phyloP scores from a whole-genome alignment of 2,113 vertebrate genomes.

The Chaetodon trifascialis region DNA sequence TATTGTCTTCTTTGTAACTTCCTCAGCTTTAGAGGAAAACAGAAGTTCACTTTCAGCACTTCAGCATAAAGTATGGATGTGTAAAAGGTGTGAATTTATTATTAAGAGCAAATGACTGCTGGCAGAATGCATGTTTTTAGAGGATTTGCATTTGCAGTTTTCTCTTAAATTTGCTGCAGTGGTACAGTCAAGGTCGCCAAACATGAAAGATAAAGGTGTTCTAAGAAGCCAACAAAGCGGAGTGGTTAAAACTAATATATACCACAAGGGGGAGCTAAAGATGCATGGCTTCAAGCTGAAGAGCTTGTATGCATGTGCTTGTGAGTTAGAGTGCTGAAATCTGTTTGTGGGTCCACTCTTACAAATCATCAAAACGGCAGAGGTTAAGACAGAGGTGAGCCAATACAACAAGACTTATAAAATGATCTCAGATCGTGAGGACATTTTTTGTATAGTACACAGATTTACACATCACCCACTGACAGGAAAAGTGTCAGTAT shows the following conservation, averaged over 20 bases:
- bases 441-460: background rate
- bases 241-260: background rate
- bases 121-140: background rate
- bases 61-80: no score
- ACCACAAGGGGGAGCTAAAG: conserved; percentile 64
- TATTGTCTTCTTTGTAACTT: no score
- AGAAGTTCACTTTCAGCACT: no score
- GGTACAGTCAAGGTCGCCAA: background rate
- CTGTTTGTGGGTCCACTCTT: background rate
- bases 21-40: no score
- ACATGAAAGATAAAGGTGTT: background rate
- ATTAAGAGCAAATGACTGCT: no score
- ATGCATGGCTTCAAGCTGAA: background rate
- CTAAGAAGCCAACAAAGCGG: background rate
- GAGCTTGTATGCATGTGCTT: background rate
- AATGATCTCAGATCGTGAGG: background rate
- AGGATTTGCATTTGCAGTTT: background rate
- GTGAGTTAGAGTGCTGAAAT: background rate
- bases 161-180: background rate
- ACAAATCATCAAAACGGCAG: background rate
- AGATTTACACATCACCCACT: background rate
- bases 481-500: background rate
- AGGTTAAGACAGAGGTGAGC: background rate
- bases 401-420: background rate
- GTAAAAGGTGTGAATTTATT: no score